Percentiles rank a stretch among this genome's conserved stretches.
phyloP scores from a whole-genome alignment of 2,888 invertebrate species.

The Anorthoa munda region DNA sequence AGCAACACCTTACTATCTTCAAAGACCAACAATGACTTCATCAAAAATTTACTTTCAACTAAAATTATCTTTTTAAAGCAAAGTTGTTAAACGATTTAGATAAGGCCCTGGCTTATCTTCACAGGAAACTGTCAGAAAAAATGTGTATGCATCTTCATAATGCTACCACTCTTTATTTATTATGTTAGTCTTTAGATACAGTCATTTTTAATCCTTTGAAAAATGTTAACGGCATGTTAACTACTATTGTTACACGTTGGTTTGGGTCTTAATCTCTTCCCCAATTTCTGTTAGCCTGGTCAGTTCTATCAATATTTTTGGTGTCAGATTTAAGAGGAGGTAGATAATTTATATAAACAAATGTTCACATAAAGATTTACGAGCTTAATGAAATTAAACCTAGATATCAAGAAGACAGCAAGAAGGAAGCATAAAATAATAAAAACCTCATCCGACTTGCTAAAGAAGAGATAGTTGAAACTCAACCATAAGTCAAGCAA shows the following conservation, averaged over 20 bases:
- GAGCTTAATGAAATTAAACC: neutral
- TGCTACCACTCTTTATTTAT: slow-evolving; percentile 55
- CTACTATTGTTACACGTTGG: neutral
- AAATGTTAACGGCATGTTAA: neutral
- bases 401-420: neutral
- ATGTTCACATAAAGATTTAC: neutral
- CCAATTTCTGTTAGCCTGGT: neutral
- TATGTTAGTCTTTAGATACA: slow-evolving; percentile 20
- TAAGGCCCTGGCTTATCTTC: slow-evolving; percentile 56
- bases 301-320: no score
- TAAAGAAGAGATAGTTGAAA: neutral
- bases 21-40: slow-evolving; percentile 32
- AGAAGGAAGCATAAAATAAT: neutral
- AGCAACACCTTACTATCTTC: slow-evolving; percentile 20
- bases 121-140: slow-evolving; percentile 54
- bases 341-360: no score
- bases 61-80: slow-evolving; percentile 46
- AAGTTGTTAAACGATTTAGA: slow-evolving; percentile 62
- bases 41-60: slow-evolving; percentile 42
- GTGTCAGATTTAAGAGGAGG: no score
- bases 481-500: neutral
- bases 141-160: slow-evolving; percentile 38
- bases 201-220: slow-evolving; percentile 25
- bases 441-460: neutral
- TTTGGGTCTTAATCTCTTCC: neutral